Percentiles rank a stretch among this genome's conserved stretches.
phyloP scores from a whole-genome alignment of 2,113 vertebrate species.

The Hydrochoerus hydrochaeris region DNA sequence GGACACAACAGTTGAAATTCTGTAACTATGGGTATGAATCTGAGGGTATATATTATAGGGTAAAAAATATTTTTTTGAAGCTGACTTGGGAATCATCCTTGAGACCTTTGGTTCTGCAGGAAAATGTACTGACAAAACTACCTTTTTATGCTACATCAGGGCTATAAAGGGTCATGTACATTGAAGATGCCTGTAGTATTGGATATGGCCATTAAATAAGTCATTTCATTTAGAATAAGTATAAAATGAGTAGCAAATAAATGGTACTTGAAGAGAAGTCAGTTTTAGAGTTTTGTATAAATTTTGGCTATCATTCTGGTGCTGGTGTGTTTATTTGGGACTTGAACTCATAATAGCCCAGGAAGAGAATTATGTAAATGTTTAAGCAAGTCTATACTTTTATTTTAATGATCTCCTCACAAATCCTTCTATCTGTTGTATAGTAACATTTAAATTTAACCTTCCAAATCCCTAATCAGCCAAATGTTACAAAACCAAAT shows the following conservation, averaged over 20 bases:
- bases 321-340: background rate
- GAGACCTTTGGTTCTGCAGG: background rate
- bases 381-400: slow-evolving; percentile 60
- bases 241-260: background rate
- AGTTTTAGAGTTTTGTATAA: slow-evolving; percentile 36
- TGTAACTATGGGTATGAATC: background rate
- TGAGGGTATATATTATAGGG: background rate
- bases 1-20: background rate
- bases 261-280: slow-evolving; percentile 15
- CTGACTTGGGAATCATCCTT: background rate
- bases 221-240: slow-evolving; percentile 22
- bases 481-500: slow-evolving; percentile 63
- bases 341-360: slow-evolving; percentile 1
- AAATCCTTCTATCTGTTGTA: slow-evolving; percentile 56
- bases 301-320: slow-evolving; percentile 10
- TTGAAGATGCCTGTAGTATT: background rate
- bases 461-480: slow-evolving; percentile 25
- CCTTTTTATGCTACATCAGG: background rate
- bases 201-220: background rate
- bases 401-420: slow-evolving; percentile 37
- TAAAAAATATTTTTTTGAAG: background rate
- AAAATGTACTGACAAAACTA: slow-evolving; percentile 9
- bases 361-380: slow-evolving; percentile 45
- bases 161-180: background rate
- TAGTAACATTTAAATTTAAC: slow-evolving; percentile 39